Percentiles rank a stretch among this genome's conserved stretches.
Conservation (phyloP, 2,113 vertebrate species). For the Acrocephalus arundinaceus region DNA sequence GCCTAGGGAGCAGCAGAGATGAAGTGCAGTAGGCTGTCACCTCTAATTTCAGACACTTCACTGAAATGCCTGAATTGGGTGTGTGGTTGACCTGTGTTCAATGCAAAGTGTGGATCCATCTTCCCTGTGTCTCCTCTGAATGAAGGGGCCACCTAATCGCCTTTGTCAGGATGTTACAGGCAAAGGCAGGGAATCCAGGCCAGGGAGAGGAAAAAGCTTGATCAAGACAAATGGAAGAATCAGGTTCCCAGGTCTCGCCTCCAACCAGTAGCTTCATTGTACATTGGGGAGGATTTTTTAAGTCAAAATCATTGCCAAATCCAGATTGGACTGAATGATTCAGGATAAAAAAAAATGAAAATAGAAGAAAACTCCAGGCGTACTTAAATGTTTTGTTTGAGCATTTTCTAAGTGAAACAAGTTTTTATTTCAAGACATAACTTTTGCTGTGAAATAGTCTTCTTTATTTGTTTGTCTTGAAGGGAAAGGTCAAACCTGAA, state of each 20-base stretch:
- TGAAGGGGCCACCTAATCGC: not conserved
- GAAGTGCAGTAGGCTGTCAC: not conserved
- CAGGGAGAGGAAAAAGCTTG: not conserved
- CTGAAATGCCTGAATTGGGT: not conserved
- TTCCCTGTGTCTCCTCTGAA: not conserved
- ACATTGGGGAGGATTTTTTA: not conserved
- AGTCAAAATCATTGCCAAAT: constrained; percentile 40
- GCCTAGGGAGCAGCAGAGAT: not conserved
- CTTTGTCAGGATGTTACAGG: not conserved
- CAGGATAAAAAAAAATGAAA: constrained; percentile 3
- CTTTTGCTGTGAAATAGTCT: not conserved
- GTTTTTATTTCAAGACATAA: constrained; percentile 7
- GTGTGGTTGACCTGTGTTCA: not conserved
- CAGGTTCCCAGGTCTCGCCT: not conserved
- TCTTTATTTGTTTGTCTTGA: constrained; percentile 17
- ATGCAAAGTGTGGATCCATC: not conserved
- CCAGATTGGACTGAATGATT: constrained; percentile 1
- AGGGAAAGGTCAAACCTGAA: constrained; percentile 28
- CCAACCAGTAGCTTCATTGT: constrained; percentile 22
- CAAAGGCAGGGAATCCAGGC: not conserved
- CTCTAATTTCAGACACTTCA: not conserved
- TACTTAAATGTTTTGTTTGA: not conserved
- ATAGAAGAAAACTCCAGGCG: not conserved
- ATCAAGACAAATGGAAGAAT: constrained; percentile 42
- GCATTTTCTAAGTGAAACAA: constrained; percentile 6